Evolutionary conservation across 2,113 vertebrate species (phyloP), one percentile per base, ranked within the genome.

Genomic region (Gobio gobio): DNA sequence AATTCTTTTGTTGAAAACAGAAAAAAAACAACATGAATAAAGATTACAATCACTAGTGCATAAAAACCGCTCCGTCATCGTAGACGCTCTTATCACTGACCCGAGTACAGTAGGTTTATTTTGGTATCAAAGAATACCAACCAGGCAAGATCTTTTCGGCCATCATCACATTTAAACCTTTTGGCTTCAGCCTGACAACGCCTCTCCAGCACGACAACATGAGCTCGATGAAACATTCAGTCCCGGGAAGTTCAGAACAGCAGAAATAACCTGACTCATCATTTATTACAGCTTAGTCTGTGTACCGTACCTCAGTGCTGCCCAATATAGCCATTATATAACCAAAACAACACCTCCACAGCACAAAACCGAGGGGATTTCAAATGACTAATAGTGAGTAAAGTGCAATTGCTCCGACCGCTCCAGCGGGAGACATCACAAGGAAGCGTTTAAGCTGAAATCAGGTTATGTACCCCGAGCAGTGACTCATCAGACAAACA

Each of bases 231-330:
- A 51, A 68, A 64, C 45, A 81, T 66, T 81, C 24, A 81, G 61
- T 66, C 78, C 43, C 0, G 78, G 79, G 79, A 81, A 81, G 16
- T 68, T 61, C 61, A 81, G 26, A 81, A 81, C 24, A 51, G 79
- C 61, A 68, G 61, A 5, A 54, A 68, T 36, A 68, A 13, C 61
- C 79, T 54, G 79, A 81, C 61, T 49, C 24, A 68, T 54, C 61
- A 81, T 81, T 81, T 81, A 68, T 68, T 68, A 81, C 26, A 68
- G 16, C 79, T 13, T 16, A 33, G 79, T 54, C 74, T 83, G 79
- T 26, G 5, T 47, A 36, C 49, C 33, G 3, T 58, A 81, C 79
- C 45, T 58, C 40, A 36, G 3, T 8, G 47, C 43, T 64, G n/a
- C 79, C 47, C 6, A 8, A 20, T 68, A 81, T 36, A 54, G 63